Base-by-base conservation (phyloP, 1,140 invertebrate genomes). In the Ylistrum balloti region DNA sequence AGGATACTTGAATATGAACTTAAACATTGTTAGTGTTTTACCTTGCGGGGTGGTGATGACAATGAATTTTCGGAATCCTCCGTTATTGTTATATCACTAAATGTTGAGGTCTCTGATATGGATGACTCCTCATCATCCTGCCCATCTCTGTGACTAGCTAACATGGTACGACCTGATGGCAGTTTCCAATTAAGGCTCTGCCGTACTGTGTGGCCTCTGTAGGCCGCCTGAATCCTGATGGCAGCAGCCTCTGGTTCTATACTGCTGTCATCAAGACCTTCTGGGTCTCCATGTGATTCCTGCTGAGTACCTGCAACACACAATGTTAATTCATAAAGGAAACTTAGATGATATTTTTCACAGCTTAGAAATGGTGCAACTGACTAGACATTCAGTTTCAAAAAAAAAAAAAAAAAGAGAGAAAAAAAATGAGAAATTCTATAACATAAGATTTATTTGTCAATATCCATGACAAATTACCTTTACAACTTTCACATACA, bases 71-170 rank as follows among this genome's bases (percentile, higher is more conserved):
- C 94, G 0, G 93, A 94, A 5, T 91, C 93, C 33, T 93, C 93
- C 15, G 93, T 93, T 9, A 93, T 87, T 0, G 94, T 94, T 86
- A 95, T 94, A 33, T 95, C 94, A 92, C 94, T 94, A 85, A 95
- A 95, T 11, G 95, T 95, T 0, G 95, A 95, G 0, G 93, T 95
- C 33, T 94, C 94, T 33, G 94, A 94, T 74, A 94, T 88, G 2
- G 92, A 93, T 3, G 92, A 93, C 15, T 93, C 94, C 56, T 94
- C 93, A 33, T 92, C 56, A 48, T 90, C 87, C 86, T 88, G 45
- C 20, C 48, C 38, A 15, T 89, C 56, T 15, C 88, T 91, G 38
- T 91, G 90, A 89, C 90, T 89, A 89, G 88, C 45, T 48, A 56
- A 56, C 38, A 91, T 86, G 33, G 88, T 88, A 17, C 87, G 33